A percentile compares a stretch with the other conserved stretches of the same genome.
Conservation (phyloP, 2,888 invertebrate genomes). For the Notodromas monacha region DNA sequence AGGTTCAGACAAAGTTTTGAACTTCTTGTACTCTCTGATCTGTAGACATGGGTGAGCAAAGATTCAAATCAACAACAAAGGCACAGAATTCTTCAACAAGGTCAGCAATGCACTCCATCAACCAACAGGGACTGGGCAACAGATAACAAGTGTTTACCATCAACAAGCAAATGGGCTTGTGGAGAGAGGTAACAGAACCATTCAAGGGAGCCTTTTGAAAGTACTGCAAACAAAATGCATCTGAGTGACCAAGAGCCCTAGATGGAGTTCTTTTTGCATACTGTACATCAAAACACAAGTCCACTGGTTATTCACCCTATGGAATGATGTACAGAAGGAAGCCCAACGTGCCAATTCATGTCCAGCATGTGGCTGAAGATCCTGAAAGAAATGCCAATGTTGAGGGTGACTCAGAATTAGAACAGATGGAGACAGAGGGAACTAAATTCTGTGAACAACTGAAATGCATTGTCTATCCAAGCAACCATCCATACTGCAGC, state of each 20-base stretch:
- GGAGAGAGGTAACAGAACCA: constrained; percentile 8
- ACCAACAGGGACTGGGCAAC: constrained; percentile 9
- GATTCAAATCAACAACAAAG: constrained; percentile 8
- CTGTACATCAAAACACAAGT: neutral
- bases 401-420: neutral
- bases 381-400: no score
- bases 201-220: neutral
- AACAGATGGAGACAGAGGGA: neutral
- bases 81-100: constrained; percentile 8
- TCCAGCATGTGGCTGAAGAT: no score
- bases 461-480: neutral
- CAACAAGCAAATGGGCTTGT: constrained; percentile 9
- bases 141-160: constrained; percentile 10
- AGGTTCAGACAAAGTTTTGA: constrained; percentile 5
- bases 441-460: no score
- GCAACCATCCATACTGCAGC: neutral
- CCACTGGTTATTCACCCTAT: neutral
- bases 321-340: neutral
- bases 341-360: neutral
- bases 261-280: neutral
- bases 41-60: constrained; percentile 7
- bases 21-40: constrained; percentile 6
- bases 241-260: neutral
- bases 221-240: neutral
- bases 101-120: constrained; percentile 6